Evolutionary conservation across 2,888 invertebrate genomes (phyloP).

Genomic region (Neoascia interrupta): DNA sequence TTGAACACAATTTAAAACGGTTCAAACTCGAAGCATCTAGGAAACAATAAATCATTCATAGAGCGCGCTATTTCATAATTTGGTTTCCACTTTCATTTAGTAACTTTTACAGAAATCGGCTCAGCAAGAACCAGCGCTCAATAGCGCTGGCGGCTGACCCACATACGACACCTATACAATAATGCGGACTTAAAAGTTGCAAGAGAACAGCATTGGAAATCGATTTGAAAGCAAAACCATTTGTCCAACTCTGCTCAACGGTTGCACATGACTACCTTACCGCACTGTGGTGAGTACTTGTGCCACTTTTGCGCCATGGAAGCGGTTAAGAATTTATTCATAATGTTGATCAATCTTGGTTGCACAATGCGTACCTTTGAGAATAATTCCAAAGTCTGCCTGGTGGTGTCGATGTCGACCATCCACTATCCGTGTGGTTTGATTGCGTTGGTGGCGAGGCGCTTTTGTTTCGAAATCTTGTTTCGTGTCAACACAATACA

Average conservation of each 20-base stretch:
- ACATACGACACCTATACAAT: constrained; percentile 45
- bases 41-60: constrained; percentile 44
- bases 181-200: constrained; percentile 32
- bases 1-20: constrained; percentile 40
- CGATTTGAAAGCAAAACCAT: constrained; percentile 50
- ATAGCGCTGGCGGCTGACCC: constrained; percentile 48
- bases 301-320: constrained; percentile 7
- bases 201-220: constrained; percentile 45
- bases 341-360: constrained; percentile 17
- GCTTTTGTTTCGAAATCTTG: constrained; percentile 50
- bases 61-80: constrained; percentile 56
- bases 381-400: constrained; percentile 32
- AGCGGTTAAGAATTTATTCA: constrained; percentile 1
- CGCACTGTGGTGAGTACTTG: constrained; percentile 4
- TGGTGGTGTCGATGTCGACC: background rate
- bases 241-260: constrained; percentile 13
- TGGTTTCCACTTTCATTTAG: constrained; percentile 62
- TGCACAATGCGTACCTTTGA: constrained; percentile 40
- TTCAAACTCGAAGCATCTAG: constrained; percentile 27
- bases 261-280: constrained; percentile 12
- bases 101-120: constrained; percentile 18
- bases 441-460: too few species aligned
- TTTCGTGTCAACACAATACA: constrained; percentile 51
- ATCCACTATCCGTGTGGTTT: too few species aligned
- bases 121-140: constrained; percentile 25